Base-by-base conservation (phyloP, 2,888 invertebrate species). In the Hemicrepidius hirtus region DNA sequence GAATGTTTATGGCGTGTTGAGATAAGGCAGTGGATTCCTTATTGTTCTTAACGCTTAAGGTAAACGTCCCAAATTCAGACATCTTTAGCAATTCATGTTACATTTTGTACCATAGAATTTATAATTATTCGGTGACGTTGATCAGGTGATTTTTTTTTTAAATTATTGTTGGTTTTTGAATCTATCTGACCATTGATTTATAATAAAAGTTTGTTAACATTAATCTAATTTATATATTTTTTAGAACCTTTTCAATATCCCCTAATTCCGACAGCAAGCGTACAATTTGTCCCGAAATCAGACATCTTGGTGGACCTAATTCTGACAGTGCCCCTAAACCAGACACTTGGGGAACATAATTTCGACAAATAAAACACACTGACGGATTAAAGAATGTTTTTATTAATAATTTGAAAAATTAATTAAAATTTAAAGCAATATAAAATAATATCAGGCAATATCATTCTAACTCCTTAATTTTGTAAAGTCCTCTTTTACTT, bases 401-500 rank as follows among this genome's bases (percentile, higher is more conserved):
- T 37, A 37, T 37, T 37, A 37, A 37, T 3, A 37, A 6, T 37
- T 37, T 6, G 37, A 37, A 37, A 3, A 24, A 24, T 24, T 3
- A 37, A n/a, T n/a, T n/a, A n/a, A n/a, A n/a, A n/a, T n/a, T n/a
- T n/a, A 37, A 37, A 37, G n/a, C 37, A 12, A n/a, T 37, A 12
- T 37, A 10, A 10, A 37, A 2, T 6, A 12, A 4, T n/a, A 37
- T 10, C 37, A 5, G 37, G 2, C 24, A 24, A 5, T 10, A 3
- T n/a, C n/a, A n/a, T n/a, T 37, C 37, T 37, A 37, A 37, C 37
- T 37, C 37, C 2, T 37, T 37, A 37, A 37, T 37, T 28, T 1
- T 13, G n/a, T 28, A 53, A 3, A 53, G 10, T 24, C 53, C 28
- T 53, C 53, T 53, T 28, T n/a, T 28, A 53, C 28, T 53, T 53